phyloP scores from a whole-genome alignment of 2,797 vertebrate genomes.

The Sylvilagus floridanus region DNA sequence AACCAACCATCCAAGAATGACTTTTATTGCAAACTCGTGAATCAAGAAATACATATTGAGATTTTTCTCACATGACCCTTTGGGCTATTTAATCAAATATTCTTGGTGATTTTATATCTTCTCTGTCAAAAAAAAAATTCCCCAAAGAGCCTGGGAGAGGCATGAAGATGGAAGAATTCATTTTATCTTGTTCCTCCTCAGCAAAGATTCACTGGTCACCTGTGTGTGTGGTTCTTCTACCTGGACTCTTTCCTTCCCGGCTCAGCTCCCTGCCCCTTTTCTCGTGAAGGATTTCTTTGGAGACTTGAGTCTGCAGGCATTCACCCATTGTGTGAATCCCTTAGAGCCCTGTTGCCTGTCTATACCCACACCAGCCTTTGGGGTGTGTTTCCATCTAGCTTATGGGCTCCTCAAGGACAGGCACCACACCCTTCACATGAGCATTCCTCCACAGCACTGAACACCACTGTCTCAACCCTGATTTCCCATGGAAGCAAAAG shows the following conservation, averaged over 20 bases:
- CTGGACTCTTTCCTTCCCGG: neutral
- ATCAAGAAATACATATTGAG: neutral
- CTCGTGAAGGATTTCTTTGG: neutral
- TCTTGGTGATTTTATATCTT: slow-evolving; percentile 53
- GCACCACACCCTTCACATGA: fast-evolving
- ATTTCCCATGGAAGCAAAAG: neutral
- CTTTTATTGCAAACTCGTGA: slow-evolving; percentile 4
- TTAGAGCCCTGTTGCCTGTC: neutral
- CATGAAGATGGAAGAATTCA: neutral
- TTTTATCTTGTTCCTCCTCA: neutral
- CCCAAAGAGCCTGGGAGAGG: neutral
- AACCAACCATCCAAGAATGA: neutral
- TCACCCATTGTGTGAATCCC: neutral
- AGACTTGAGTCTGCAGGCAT: neutral
- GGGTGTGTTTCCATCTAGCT: neutral
- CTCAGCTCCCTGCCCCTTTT: neutral
- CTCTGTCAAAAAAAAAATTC: slow-evolving; percentile 7
- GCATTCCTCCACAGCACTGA: neutral
- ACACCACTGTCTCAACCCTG: neutral
- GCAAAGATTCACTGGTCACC: neutral
- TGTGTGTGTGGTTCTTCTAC: neutral
- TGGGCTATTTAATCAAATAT: slow-evolving; percentile 34
- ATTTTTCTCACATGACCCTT: neutral
- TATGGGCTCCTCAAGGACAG: neutral
- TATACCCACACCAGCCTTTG: neutral